Conservation (phyloP, 2,113 vertebrate species). For the Sturnira hondurensis region DNA sequence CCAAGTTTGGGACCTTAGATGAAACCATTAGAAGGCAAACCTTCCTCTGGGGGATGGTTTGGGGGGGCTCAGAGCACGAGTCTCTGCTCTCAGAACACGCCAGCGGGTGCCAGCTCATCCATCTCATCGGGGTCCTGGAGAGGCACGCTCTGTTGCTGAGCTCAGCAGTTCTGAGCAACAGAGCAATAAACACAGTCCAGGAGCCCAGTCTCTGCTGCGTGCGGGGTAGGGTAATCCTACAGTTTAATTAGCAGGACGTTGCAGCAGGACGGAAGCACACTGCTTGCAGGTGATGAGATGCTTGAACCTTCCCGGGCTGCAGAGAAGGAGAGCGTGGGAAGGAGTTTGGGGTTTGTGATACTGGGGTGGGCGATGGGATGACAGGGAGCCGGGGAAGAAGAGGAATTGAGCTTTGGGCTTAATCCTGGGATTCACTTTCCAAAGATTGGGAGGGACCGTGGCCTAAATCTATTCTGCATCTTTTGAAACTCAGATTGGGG, state of each 20-base stretch:
- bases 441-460: neutral
- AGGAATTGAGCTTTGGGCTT: neutral
- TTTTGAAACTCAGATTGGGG: neutral
- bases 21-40: neutral
- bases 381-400: neutral
- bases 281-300: neutral
- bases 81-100: neutral
- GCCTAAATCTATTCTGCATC: neutral
- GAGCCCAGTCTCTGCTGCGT: neutral
- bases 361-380: neutral
- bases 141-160: slow-evolving; percentile 1
- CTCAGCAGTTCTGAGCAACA: slow-evolving; percentile 51
- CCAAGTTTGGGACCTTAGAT: neutral
- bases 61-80: neutral
- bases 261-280: neutral
- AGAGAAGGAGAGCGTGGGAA: neutral
- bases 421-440: neutral
- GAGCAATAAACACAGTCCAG: neutral
- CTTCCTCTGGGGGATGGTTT: neutral
- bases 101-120: neutral
- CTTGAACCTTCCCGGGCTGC: no score
- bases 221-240: neutral
- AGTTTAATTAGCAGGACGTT: neutral
- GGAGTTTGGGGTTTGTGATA: neutral
- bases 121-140: neutral